A percentile compares a stretch with the other conserved stretches of the same genome.
These are phyloP conservation scores for Caenorhabditis wallacei DNA, from an alignment of 2,888 invertebrate species.

Conservation along the genomic window DNA sequence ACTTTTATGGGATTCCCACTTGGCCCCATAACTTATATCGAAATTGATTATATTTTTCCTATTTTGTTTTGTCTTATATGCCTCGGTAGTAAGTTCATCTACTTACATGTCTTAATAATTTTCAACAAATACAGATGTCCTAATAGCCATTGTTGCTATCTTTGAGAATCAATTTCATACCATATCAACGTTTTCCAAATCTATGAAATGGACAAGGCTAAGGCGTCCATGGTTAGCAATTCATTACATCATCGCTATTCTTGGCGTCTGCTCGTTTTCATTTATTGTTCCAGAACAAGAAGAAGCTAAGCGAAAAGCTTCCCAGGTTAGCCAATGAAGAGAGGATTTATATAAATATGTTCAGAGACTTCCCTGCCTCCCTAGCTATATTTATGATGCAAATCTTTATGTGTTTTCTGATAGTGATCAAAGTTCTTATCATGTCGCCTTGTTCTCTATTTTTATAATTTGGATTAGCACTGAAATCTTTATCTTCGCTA, in stretches of 20 bases:
- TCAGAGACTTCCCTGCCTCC: constrained; percentile 4
- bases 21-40: neutral
- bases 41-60: neutral
- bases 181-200: neutral
- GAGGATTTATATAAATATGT: neutral
- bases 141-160: neutral
- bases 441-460: neutral
- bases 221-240: neutral
- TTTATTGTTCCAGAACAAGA: constrained; percentile 9
- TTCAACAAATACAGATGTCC: too few species aligned
- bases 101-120: too few species aligned
- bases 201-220: neutral
- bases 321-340: neutral
- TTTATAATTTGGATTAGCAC: neutral
- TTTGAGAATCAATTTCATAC: constrained; percentile 4
- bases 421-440: neutral
- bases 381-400: neutral
- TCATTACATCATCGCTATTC: neutral
- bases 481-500: neutral
- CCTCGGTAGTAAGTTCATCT: neutral
- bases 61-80: neutral
- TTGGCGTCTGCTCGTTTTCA: neutral
- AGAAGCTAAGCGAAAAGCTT: neutral
- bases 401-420: neutral
- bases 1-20: constrained; percentile 4